Evolutionary conservation across 2,797 vertebrate genomes (phyloP).

Genomic region (Tokudaia muenninki): DNA sequence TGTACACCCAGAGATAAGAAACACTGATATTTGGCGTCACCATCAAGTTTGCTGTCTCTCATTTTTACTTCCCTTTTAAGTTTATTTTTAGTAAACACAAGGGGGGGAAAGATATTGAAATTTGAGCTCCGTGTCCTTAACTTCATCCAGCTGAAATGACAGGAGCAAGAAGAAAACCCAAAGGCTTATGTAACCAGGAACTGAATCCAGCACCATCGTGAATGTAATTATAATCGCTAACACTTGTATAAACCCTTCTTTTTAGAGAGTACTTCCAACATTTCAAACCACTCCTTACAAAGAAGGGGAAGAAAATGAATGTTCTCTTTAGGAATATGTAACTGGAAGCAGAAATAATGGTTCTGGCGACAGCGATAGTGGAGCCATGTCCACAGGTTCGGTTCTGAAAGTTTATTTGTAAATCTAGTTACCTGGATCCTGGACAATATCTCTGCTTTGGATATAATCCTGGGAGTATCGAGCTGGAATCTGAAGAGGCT

Average conservation of each 20-base stretch:
- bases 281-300: constrained; percentile 49
- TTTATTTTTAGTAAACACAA: constrained; percentile 71
- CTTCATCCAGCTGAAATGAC: constrained; percentile 65
- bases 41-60: neutral
- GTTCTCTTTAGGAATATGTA: constrained; percentile 25
- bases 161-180: constrained; percentile 49
- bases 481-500: neutral
- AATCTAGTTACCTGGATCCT: constrained; percentile 19
- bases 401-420: constrained; percentile 5
- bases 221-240: constrained; percentile 77
- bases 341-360: constrained; percentile 10
- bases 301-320: constrained; percentile 50
- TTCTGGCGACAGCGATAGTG: neutral
- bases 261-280: constrained; percentile 48
- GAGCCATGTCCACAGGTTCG: neutral
- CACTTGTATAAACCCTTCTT: constrained; percentile 78
- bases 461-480: neutral
- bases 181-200: constrained; percentile 71
- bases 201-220: constrained; percentile 1
- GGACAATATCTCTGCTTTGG: neutral
- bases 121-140: constrained; percentile 53
- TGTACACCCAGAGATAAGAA: neutral
- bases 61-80: constrained; percentile 53
- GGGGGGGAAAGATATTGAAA: neutral
- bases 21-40: neutral